Conservation (phyloP, 2,888 invertebrate species). For the Emesis russula region DNA sequence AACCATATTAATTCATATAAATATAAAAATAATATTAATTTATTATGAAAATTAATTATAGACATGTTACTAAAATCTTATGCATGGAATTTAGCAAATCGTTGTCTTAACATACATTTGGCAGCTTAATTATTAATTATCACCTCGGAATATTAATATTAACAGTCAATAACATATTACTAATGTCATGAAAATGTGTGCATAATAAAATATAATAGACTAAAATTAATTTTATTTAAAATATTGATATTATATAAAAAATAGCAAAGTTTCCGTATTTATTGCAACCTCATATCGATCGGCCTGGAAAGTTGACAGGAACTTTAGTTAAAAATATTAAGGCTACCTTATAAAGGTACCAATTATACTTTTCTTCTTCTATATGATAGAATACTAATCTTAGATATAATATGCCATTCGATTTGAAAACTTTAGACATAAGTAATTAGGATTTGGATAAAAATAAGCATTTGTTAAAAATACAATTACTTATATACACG, state of each 20-base stretch:
- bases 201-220: too few relatives aligned
- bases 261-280: slow-evolving; percentile 59
- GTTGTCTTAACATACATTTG: neutral
- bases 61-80: neutral
- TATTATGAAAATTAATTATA: neutral
- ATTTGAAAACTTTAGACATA: neutral
- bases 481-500: neutral
- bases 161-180: neutral
- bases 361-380: neutral
- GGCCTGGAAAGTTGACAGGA: neutral
- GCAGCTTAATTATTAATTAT: neutral
- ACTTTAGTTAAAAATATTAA: neutral
- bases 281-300: slow-evolving; percentile 91
- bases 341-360: slow-evolving; percentile 14
- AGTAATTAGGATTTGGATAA: neutral
- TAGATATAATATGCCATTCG: neutral
- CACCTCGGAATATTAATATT: neutral
- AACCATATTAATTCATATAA: neutral
- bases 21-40: neutral
- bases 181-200: too few relatives aligned
- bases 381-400: neutral
- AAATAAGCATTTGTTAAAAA: neutral
- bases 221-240: neutral
- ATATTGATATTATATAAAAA: neutral
- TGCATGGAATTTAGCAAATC: neutral